Percentiles rank a stretch among this genome's conserved stretches.
These are phyloP conservation scores for Cyphomyrus plagiostoma DNA, from an alignment of 2,113 vertebrate species.

Conservation along the genomic window DNA sequence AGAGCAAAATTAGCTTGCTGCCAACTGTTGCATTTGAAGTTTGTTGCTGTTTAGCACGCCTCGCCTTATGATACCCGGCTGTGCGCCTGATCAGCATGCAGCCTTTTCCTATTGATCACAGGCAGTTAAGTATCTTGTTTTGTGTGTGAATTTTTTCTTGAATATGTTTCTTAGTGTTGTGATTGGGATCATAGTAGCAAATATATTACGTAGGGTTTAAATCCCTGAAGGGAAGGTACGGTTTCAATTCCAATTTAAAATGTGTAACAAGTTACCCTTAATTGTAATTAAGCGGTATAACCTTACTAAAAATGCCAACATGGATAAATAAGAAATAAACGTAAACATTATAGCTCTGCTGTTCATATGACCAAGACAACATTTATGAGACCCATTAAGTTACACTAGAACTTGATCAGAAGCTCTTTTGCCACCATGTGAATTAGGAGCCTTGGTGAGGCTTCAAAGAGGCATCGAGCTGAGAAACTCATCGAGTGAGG, in stretches of 20 bases:
- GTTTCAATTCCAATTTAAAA: not conserved
- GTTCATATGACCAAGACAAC: not conserved
- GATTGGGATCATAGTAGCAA: not conserved
- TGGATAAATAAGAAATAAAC: not conserved
- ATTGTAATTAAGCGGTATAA: not conserved
- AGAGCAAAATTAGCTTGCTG: not conserved
- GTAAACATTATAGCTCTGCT: not conserved
- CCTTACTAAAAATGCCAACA: not conserved
- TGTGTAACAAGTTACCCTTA: not conserved
- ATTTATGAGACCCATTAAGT: not conserved
- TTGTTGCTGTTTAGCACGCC: not conserved
- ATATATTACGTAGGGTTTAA: not conserved
- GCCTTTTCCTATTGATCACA: not conserved
- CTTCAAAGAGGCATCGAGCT: slow-evolving; percentile 11
- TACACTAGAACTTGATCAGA: not conserved
- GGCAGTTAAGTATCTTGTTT: not conserved
- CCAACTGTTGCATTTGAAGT: slow-evolving; percentile 1
- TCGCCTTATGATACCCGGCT: not conserved
- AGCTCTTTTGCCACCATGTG: not conserved
- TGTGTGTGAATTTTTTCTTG: not conserved
- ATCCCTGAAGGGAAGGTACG: not conserved
- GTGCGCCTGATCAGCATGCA: too few relatives aligned
- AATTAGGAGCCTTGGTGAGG: slow-evolving; percentile 11
- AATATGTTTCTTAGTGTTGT: not conserved
- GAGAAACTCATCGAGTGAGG: not conserved